phyloP scores from a whole-genome alignment of 2,888 invertebrate genomes.

The Sesia bembeciformis region DNA sequence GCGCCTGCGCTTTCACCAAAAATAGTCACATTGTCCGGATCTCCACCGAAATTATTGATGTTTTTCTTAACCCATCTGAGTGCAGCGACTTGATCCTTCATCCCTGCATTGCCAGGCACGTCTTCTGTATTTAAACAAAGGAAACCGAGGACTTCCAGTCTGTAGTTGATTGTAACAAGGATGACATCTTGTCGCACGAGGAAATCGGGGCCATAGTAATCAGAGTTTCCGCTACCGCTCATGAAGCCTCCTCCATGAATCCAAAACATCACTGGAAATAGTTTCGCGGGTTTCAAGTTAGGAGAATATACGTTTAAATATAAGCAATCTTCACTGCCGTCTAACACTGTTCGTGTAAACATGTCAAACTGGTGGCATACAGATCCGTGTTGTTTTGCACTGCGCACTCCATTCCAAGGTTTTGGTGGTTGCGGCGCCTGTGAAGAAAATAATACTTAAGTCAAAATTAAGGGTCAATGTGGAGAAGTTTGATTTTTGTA shows the following conservation, averaged over 20 bases:
- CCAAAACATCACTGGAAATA: slow-evolving; percentile 48
- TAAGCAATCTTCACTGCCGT: slow-evolving; percentile 47
- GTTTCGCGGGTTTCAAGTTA: slow-evolving; percentile 19
- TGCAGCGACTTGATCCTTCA: slow-evolving; percentile 62
- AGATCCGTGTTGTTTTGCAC: slow-evolving; percentile 39
- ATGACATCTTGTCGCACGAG: slow-evolving; percentile 43
- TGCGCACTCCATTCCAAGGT: slow-evolving; percentile 45
- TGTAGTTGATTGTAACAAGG: slow-evolving; percentile 54
- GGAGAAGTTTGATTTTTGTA: too few relatives aligned
- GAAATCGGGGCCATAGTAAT: slow-evolving; percentile 47
- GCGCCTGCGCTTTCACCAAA: slow-evolving; percentile 61
- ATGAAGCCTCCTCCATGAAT: slow-evolving; percentile 49
- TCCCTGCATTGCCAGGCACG: slow-evolving; percentile 57
- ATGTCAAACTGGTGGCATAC: slow-evolving; percentile 31
- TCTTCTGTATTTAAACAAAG: slow-evolving; percentile 48
- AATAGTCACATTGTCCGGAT: slow-evolving; percentile 51
- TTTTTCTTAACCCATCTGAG: slow-evolving; percentile 52
- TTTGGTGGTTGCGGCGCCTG: slow-evolving; percentile 43
- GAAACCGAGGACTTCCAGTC: slow-evolving; percentile 50
- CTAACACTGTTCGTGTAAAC: slow-evolving; percentile 4
- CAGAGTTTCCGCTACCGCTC: slow-evolving; percentile 40
- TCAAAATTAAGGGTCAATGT: too few relatives aligned
- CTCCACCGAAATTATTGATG: slow-evolving; percentile 49
- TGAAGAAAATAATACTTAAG: too few relatives aligned
- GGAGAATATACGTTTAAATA: slow-evolving; percentile 57